Evolutionary conservation across 1,140 invertebrate genomes (phyloP).

Genomic region (Caenorhabditis briggsae): DNA sequence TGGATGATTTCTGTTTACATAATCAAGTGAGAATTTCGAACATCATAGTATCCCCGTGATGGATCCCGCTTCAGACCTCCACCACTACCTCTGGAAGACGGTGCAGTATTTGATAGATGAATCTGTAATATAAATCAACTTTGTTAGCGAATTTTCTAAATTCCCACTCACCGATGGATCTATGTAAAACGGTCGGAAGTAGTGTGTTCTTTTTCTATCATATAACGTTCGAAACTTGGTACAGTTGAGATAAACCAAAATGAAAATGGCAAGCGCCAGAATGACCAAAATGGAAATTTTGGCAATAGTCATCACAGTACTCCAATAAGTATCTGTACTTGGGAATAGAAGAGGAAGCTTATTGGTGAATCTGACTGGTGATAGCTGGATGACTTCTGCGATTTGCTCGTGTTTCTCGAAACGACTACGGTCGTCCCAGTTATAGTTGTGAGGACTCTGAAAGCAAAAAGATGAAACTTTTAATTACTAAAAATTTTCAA

Average conservation of each 20-base stretch:
- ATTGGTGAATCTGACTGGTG: slow-evolving; percentile 1
- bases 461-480: neutral
- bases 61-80: slow-evolving; percentile 34
- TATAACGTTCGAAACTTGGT: slow-evolving; percentile 53
- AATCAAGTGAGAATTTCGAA: slow-evolving; percentile 25
- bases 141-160: neutral
- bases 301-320: slow-evolving; percentile 23
- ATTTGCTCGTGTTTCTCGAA: slow-evolving; percentile 45
- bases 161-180: slow-evolving; percentile 52
- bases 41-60: slow-evolving; percentile 42
- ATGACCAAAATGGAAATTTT: slow-evolving; percentile 35
- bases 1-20: neutral
- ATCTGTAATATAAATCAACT: neutral
- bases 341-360: neutral
- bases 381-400: slow-evolving; percentile 14
- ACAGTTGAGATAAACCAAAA: slow-evolving; percentile 60
- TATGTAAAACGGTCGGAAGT: slow-evolving; percentile 58
- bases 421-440: slow-evolving; percentile 16
- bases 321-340: slow-evolving; percentile 12
- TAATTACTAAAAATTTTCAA: too few species aligned
- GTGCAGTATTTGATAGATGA: slow-evolving; percentile 32
- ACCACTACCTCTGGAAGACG: slow-evolving; percentile 15
- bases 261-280: slow-evolving; percentile 24
- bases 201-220: slow-evolving; percentile 59
- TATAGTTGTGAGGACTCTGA: slow-evolving; percentile 24